These are phyloP conservation scores for Aphelenchoides besseyi DNA, from an alignment of 1,140 invertebrate genomes.

Conservation along the genomic window DNA sequence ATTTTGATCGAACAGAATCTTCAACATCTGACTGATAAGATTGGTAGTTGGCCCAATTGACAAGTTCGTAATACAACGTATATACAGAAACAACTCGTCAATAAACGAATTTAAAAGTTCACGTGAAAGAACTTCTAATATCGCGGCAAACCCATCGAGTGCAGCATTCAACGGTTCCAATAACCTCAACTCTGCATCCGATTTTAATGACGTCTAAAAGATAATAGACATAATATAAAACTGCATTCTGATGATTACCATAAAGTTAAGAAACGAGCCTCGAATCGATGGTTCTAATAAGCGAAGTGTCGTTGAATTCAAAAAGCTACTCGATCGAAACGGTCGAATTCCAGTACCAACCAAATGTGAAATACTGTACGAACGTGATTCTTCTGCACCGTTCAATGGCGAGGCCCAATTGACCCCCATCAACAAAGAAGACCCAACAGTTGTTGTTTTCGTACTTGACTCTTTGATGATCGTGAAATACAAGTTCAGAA, in stretches of 20 bases:
- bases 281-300: conserved; percentile 1
- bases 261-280: conserved; percentile 3
- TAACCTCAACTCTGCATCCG: background rate
- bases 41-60: background rate
- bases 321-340: background rate
- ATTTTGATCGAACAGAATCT: conserved; percentile 11
- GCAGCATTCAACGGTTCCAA: conserved; percentile 6
- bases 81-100: conserved; percentile 16
- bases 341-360: conserved; percentile 7
- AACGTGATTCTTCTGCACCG: background rate
- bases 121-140: background rate
- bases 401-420: background rate
- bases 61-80: background rate
- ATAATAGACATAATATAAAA: background rate
- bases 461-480: conserved; percentile 9
- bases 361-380: conserved; percentile 13
- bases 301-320: background rate
- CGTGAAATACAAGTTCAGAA: conserved; percentile 24
- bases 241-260: background rate
- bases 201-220: conserved; percentile 6
- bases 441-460: background rate
- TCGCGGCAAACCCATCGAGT: background rate
- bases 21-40: conserved; percentile 2
- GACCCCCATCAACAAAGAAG: background rate
- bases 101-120: conserved; percentile 18